Evolutionary conservation across 1,140 invertebrate genomes (phyloP).

Genomic region (Trichomalopsis sarcophagae): DNA sequence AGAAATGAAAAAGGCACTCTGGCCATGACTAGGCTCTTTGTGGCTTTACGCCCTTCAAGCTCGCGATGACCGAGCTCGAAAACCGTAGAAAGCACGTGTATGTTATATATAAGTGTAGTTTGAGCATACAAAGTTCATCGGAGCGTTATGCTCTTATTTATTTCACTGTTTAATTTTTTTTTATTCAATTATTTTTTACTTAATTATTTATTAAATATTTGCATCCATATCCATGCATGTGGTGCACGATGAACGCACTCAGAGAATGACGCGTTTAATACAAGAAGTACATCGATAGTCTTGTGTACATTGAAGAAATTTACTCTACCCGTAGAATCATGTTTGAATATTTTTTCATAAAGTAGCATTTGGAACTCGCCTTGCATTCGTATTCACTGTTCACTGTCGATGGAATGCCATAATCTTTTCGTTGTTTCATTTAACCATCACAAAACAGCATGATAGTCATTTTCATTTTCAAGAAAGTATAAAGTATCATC

Average conservation of each 20-base stretch:
- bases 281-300: no score
- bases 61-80: not conserved
- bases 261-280: conserved; percentile 29
- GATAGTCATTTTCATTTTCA: no score
- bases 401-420: no score
- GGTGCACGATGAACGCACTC: conserved; percentile 56
- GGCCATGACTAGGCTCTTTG: not conserved
- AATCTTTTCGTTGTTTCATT: no score
- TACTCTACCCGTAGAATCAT: no score
- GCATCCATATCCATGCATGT: conserved; percentile 60
- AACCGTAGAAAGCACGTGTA: conserved; percentile 13
- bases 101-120: conserved; percentile 6
- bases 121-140: conserved; percentile 23
- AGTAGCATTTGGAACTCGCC: no score
- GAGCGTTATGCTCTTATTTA: conserved; percentile 33
- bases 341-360: no score
- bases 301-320: no score
- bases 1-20: not conserved
- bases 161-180: not conserved
- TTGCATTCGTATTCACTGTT: no score
- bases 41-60: no score
- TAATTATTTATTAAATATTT: conserved; percentile 30
- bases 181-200: not conserved
- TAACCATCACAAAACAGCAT: no score
- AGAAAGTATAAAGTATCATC: not conserved